Evolutionary conservation across 2,113 vertebrate species (phyloP).

Genomic region (Neopipo cinnamomea): DNA sequence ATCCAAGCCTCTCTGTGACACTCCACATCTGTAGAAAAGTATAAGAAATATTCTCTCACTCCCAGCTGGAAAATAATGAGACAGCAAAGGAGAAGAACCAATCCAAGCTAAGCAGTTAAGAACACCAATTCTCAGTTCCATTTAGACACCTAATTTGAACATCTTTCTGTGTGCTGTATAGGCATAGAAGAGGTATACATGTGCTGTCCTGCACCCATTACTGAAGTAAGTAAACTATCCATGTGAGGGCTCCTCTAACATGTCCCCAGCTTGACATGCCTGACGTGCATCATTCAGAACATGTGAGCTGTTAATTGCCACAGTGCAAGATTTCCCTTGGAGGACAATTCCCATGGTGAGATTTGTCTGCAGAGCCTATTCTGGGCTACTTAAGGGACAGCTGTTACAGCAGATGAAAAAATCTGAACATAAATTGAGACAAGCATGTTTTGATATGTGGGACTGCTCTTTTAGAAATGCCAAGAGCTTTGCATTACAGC

Average conservation of each 20-base stretch:
- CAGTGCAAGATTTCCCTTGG: background rate
- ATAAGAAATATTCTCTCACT: background rate
- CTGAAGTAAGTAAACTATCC: background rate
- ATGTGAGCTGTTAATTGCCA: conserved; percentile 41
- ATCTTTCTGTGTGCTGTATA: background rate
- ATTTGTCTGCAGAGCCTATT: background rate
- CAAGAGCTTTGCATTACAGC: conserved; percentile 11
- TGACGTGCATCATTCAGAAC: background rate
- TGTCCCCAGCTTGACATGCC: background rate
- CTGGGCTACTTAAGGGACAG: conserved; percentile 27
- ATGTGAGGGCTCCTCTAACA: background rate
- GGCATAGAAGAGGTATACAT: background rate
- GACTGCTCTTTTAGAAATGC: conserved; percentile 26
- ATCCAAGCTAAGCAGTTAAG: background rate
- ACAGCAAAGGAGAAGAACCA: background rate
- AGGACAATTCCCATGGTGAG: conserved; percentile 44
- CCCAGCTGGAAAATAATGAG: background rate
- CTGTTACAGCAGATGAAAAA: conserved; percentile 55
- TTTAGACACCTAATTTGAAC: background rate
- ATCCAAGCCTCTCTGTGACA: background rate
- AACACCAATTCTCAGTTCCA: background rate
- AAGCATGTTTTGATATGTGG: conserved; percentile 14
- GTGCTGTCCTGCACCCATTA: background rate
- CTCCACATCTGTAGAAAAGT: background rate
- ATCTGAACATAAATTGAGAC: conserved; percentile 33